Base-by-base conservation (phyloP, 2,888 invertebrate genomes). In the Orthosia incerta region DNA sequence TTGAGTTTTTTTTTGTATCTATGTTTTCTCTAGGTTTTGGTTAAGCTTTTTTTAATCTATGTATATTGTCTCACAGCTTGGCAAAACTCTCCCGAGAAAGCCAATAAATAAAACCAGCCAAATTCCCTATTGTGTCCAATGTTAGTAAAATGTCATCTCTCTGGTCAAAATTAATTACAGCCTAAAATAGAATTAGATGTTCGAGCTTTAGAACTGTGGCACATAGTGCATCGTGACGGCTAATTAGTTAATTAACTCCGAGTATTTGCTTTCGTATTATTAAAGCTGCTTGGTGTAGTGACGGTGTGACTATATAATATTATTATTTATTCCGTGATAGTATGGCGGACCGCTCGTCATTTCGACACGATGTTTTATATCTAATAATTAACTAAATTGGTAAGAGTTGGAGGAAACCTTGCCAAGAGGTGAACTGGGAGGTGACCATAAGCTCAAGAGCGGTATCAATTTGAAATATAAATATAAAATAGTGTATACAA, bases 211-310 rank as follows among this genome's bases (percentile, higher is more conserved):
- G 53, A 63, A 63, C 79, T 70, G 55, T 63, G 31, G 51, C 48
- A 20, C 62, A 55, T 62, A 62, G 57, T 68, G 69, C 62, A 75
- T 15, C 46, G 63, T 75, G 65, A 62, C 65, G 53, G 65, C 68
- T 80, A 80, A 67, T 80, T 79, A 73, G 74, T 64, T 65, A 63
- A 79, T 79, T 79, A 64, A 31, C 55, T 48, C 13, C 13, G 51
- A 65, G 68, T 80, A 59, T 69, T 80, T 80, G 60, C 61, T 79
- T 83, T 79, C 20, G 45, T 72, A 55, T 68, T 48, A 70, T 60
- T 61, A 57, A 84, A 73, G 64, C 61, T 31, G 46, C 53, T 46
- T 18, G 48, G 20, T 51, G 55, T 26, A 53, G 55, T 79, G 63
- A 82, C 82, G 76, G 4, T 55, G 31, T 56, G 45, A 71, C 71